A percentile compares a stretch with the other conserved stretches of the same genome.
Evolutionary conservation across 2,113 vertebrate genomes (phyloP).

Genomic region (Peromyscus californicus): DNA sequence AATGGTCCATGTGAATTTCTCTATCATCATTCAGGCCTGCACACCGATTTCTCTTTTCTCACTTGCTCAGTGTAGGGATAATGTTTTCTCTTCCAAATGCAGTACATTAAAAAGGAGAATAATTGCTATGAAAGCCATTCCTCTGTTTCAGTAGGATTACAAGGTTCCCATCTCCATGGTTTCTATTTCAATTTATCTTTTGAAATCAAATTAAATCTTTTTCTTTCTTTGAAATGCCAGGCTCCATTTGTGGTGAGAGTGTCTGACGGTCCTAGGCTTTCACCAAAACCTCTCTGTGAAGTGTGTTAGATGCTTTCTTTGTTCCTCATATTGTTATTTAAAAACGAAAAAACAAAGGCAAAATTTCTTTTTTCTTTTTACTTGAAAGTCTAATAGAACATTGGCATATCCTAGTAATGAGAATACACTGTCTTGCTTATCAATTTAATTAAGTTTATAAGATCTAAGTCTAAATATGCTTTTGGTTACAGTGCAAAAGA

Average conservation of each 20-base stretch:
- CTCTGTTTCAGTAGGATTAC: conserved; percentile 67
- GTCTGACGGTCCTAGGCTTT: conserved; percentile 77
- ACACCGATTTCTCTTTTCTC: conserved; percentile 42
- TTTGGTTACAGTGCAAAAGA: conserved; percentile 53
- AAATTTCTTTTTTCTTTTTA: conserved; percentile 62
- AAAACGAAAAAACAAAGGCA: conserved; percentile 74
- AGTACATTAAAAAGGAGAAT: conserved; percentile 78
- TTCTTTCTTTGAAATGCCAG: conserved; percentile 81
- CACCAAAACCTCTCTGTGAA: conserved; percentile 75
- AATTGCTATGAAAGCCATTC: conserved; percentile 66
- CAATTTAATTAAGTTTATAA: conserved; percentile 72
- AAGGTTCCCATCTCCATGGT: conserved; percentile 74
- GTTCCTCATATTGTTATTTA: conserved; percentile 76
- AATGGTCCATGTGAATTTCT: conserved; percentile 59
- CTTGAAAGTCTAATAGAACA: conserved; percentile 55
- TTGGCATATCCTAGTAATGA: conserved; percentile 60
- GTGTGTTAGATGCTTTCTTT: conserved; percentile 76
- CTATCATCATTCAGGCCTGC: conserved; percentile 28
- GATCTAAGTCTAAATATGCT: conserved; percentile 63
- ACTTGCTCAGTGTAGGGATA: conserved; percentile 57
- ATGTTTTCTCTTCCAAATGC: conserved; percentile 72
- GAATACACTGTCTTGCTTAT: conserved; percentile 54
- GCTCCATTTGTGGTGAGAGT: conserved; percentile 78
- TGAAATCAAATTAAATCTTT: conserved; percentile 82
- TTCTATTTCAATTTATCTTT: conserved; percentile 82